A percentile compares a stretch with the other conserved stretches of the same genome.
phyloP scores from a whole-genome alignment of 2,888 invertebrate genomes.

The Cephus nigrinus region DNA sequence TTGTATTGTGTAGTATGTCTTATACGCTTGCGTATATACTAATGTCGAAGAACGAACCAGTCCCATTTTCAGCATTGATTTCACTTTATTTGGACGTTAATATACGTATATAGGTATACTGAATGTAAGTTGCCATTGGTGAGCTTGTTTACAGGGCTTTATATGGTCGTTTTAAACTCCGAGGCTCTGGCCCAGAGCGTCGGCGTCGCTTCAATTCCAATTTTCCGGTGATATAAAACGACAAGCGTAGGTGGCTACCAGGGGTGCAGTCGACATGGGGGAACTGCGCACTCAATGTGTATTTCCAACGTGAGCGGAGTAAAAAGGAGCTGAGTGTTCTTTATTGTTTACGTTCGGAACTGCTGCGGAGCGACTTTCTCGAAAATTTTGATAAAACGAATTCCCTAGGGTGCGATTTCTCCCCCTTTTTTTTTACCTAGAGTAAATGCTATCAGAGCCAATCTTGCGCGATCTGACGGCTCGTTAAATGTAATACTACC shows the following conservation, averaged over 20 bases:
- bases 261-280: slow-evolving; percentile 4
- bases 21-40: not conserved
- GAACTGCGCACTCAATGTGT: not conserved
- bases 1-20: not conserved
- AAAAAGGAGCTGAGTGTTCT: not conserved
- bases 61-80: not conserved
- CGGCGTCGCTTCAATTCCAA: slow-evolving; percentile 49
- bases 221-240: slow-evolving; percentile 54
- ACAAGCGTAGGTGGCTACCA: slow-evolving; percentile 29
- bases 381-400: not conserved
- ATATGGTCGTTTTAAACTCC: slow-evolving; percentile 47
- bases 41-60: not conserved
- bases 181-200: slow-evolving; percentile 24
- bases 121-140: slow-evolving; percentile 9
- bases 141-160: slow-evolving; percentile 41
- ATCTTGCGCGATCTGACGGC: not conserved
- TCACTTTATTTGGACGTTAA: not conserved
- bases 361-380: not conserved
- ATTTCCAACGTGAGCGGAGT: not conserved
- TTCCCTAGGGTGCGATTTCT: not conserved
- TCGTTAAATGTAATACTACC: not conserved
- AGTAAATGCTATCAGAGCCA: not conserved
- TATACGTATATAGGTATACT: not conserved
- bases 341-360: not conserved
- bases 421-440: not conserved